A percentile compares a stretch with the other conserved stretches of the same genome.
phyloP scores from a whole-genome alignment of 2,888 invertebrate genomes.

The Timema cristinae region DNA sequence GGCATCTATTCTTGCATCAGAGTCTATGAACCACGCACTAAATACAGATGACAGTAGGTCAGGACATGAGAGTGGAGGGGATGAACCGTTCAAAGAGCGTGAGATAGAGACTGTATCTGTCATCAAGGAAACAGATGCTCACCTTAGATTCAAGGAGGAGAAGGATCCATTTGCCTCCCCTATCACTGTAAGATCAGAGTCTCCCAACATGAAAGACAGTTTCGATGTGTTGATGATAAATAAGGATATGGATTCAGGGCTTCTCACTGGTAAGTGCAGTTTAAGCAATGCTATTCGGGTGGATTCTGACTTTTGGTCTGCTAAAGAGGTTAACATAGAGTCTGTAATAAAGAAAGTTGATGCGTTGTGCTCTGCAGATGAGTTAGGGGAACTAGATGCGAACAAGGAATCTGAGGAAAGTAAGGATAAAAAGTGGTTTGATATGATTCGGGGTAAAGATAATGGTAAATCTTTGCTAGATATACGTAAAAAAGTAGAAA shows the following conservation, averaged over 20 bases:
- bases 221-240: conserved; percentile 11
- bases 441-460: conserved; percentile 14
- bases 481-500: no score
- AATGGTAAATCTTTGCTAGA: conserved; percentile 25
- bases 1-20: conserved; percentile 29
- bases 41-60: conserved; percentile 23
- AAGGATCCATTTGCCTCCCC: conserved; percentile 23
- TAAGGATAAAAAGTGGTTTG: conserved; percentile 36
- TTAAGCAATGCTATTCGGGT: conserved; percentile 22
- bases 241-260: conserved; percentile 17
- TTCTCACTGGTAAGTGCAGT: conserved; percentile 9
- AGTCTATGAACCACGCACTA: conserved; percentile 28
- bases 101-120: conserved; percentile 38
- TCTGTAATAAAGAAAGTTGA: conserved; percentile 78
- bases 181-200: not conserved
- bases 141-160: conserved; percentile 7
- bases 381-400: conserved; percentile 39
- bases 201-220: conserved; percentile 7
- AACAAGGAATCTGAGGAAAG: conserved; percentile 42
- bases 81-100: conserved; percentile 34
- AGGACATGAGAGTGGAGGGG: conserved; percentile 31
- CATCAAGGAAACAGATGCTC: conserved; percentile 41
- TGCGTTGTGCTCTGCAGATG: conserved; percentile 56
- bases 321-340: conserved; percentile 74
- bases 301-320: conserved; percentile 72